phyloP scores from a whole-genome alignment of 2,888 invertebrate species.

The Trissolcus brochymenae region DNA sequence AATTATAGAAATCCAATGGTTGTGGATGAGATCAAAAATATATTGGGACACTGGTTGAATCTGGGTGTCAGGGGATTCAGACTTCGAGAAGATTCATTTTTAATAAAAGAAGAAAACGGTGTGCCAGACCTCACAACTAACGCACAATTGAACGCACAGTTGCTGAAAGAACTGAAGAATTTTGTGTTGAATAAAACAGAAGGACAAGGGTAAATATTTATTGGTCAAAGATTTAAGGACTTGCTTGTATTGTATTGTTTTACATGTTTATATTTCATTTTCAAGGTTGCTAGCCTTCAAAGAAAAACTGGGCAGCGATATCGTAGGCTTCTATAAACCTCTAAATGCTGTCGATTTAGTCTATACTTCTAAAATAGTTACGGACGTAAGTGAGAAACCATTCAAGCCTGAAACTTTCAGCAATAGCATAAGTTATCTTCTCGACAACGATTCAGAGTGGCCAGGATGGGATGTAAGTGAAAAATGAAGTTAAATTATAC shows the following conservation, averaged over 20 bases:
- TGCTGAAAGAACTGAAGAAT: constrained; percentile 82
- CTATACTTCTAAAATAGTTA: constrained; percentile 64
- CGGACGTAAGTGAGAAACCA: constrained; percentile 52
- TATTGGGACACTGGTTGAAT: constrained; percentile 81
- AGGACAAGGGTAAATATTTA: constrained; percentile 70
- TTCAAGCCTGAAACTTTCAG: constrained; percentile 1
- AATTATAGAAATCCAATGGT: constrained; percentile 86
- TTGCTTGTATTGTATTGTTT: background rate
- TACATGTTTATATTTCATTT: constrained; percentile 9
- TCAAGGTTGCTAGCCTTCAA: constrained; percentile 68
- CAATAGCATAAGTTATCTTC: constrained; percentile 23
- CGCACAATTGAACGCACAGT: constrained; percentile 79
- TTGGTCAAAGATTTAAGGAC: background rate
- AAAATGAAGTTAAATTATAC: background rate
- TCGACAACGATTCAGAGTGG: constrained; percentile 71
- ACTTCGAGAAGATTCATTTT: constrained; percentile 82
- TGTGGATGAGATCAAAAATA: constrained; percentile 72
- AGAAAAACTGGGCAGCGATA: constrained; percentile 67
- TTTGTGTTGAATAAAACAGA: constrained; percentile 80
- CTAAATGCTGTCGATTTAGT: constrained; percentile 67
- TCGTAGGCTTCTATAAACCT: constrained; percentile 66
- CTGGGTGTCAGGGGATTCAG: constrained; percentile 90
- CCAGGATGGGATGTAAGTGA: constrained; percentile 78
- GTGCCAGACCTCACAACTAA: constrained; percentile 78
- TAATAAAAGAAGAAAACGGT: constrained; percentile 82